Evolutionary conservation across 2,888 invertebrate genomes (phyloP).

Genomic region (Mongoloraphidia duomilia): DNA sequence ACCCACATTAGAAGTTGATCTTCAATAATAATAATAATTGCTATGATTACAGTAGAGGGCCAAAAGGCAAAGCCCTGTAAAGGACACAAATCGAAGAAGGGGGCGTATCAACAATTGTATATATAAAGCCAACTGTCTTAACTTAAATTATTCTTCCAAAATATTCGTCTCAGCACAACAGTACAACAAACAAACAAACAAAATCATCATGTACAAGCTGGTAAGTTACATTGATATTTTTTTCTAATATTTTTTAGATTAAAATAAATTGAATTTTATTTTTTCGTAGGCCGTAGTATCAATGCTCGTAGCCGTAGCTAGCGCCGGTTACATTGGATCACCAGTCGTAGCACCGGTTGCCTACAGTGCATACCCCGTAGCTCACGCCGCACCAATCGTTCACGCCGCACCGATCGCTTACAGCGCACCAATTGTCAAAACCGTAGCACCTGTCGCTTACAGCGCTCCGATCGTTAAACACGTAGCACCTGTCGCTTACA

Average conservation of each 20-base stretch:
- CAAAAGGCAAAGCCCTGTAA: too few relatives aligned
- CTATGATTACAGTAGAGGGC: too few relatives aligned
- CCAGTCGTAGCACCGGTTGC: constrained; percentile 16
- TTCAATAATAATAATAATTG: too few relatives aligned
- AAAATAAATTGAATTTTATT: not conserved
- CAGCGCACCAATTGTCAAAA: constrained; percentile 19
- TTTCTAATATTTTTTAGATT: not conserved
- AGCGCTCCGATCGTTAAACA: constrained; percentile 13
- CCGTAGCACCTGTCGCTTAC: constrained; percentile 20
- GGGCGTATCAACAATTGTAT: too few relatives aligned
- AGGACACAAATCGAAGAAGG: too few relatives aligned
- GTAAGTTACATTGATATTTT: not conserved
- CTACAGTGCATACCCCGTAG: constrained; percentile 12
- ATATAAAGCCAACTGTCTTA: too few relatives aligned
- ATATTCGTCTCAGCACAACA: not conserved
- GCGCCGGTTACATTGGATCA: constrained; percentile 16
- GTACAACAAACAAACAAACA: not conserved
- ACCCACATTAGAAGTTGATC: too few relatives aligned
- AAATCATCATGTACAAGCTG: constrained; percentile 8
- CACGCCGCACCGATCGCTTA: constrained; percentile 10
- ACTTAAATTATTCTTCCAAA: too few relatives aligned
- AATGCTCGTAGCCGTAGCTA: constrained; percentile 16
- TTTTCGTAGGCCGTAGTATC: constrained; percentile 11
- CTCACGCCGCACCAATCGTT: constrained; percentile 6
- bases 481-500: constrained; percentile 7